phyloP scores from a whole-genome alignment of 2,113 vertebrate species.

The Mormyrus lacerda region DNA sequence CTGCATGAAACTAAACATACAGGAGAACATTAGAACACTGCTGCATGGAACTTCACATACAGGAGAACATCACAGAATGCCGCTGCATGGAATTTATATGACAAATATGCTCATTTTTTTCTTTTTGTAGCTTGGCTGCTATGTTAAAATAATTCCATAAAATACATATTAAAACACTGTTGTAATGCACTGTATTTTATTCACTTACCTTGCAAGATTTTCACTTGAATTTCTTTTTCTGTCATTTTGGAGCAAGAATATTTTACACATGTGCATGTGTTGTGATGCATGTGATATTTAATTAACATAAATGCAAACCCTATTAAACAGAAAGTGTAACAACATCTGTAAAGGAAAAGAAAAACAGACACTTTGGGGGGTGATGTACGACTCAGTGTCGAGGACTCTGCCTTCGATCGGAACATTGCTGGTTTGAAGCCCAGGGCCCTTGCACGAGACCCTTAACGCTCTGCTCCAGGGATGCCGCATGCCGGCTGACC shows the following conservation, averaged over 20 bases:
- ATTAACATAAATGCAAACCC: neutral
- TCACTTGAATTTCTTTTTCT: neutral
- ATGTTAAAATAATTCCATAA: neutral
- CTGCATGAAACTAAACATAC: neutral
- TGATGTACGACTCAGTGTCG: neutral
- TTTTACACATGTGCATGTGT: neutral
- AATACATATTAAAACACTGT: neutral
- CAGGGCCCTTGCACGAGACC: neutral
- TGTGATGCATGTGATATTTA: neutral
- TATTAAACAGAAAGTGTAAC: neutral
- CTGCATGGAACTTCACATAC: neutral
- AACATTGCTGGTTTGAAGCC: neutral
- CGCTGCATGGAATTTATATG: neutral
- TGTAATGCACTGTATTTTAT: neutral
- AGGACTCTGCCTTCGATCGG: neutral
- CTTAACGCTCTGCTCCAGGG: neutral
- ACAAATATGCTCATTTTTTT: neutral
- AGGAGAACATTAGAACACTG: neutral
- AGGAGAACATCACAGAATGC: neutral
- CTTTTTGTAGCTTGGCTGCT: neutral
- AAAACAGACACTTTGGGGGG: neutral
- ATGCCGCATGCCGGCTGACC: neutral
- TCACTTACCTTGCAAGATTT: neutral
- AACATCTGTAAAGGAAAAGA: neutral
- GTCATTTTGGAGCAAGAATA: neutral